Conservation (phyloP, 92 coral and sea anemone species). For the Parazoanthus atlanticus region DNA sequence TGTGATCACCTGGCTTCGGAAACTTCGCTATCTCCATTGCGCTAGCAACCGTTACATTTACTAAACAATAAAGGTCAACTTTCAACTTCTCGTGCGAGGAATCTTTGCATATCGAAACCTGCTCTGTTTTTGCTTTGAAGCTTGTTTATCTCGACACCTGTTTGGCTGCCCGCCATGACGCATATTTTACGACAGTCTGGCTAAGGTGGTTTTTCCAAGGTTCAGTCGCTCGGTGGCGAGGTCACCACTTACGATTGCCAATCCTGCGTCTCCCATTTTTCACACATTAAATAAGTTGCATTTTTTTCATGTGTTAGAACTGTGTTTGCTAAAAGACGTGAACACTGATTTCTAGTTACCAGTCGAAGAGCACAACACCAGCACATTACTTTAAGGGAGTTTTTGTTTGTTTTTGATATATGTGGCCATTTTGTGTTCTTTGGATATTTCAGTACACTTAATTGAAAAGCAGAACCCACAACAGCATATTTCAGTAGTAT, state of each 20-base stretch:
- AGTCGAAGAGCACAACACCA: not conserved
- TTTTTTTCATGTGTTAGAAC: not conserved
- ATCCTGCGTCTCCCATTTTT: too few species aligned
- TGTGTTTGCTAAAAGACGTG: not conserved
- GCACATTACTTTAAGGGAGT: not conserved
- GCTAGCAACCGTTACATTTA: constrained; percentile 20
- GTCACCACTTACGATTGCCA: not conserved
- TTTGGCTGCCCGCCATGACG: constrained; percentile 11
- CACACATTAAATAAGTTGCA: not conserved
- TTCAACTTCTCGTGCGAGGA: not conserved
- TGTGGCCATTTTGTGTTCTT: not conserved
- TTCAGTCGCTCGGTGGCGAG: not conserved
- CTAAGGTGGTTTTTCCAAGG: not conserved
- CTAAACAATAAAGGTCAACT: not conserved
- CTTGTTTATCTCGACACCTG: constrained; percentile 21
- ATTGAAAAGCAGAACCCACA: not conserved
- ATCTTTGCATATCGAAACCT: not conserved
- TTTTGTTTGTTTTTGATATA: not conserved
- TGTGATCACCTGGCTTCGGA: constrained; percentile 76
- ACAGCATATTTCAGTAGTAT: not conserved
- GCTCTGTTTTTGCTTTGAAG: not conserved
- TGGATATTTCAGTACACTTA: not conserved
- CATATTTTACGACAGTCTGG: not conserved
- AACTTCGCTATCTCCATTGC: constrained; percentile 15
- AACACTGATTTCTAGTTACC: not conserved